Percentiles rank a stretch among this genome's conserved stretches.
phyloP scores from a whole-genome alignment of 2,113 vertebrate genomes.

The Nannobrachium achirus region DNA sequence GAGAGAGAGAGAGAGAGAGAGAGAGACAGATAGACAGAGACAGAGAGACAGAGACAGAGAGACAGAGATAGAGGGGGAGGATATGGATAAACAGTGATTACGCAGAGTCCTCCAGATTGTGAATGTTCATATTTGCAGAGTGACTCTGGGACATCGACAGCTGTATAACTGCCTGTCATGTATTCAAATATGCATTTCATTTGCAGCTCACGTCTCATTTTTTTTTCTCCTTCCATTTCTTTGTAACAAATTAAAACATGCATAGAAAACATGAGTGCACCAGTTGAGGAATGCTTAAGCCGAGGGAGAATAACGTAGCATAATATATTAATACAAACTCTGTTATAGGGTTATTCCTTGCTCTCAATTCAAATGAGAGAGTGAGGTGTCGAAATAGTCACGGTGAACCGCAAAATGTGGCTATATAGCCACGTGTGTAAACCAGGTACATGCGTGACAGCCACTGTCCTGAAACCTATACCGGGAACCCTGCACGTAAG shows the following conservation, averaged over 20 bases:
- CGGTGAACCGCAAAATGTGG: conserved; percentile 41
- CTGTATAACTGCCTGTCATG: conserved; percentile 64
- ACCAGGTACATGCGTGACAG: conserved; percentile 12
- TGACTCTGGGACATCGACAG: conserved; percentile 67
- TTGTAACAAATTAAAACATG: background rate
- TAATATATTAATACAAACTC: background rate
- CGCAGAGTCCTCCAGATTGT: conserved; percentile 61
- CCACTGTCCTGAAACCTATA: conserved; percentile 16
- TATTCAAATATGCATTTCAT: conserved; percentile 54
- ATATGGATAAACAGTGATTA: conserved; percentile 70
- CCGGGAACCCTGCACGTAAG: conserved; percentile 27
- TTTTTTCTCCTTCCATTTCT: conserved; percentile 19
- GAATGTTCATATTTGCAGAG: conserved; percentile 68
- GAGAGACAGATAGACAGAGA: conserved; percentile 19
- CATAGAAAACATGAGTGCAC: background rate
- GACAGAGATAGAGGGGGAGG: conserved; percentile 13
- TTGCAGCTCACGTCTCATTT: conserved; percentile 27
- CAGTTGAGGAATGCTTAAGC: conserved; percentile 6
- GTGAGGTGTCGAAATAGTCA: conserved; percentile 28
- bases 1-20: no score
- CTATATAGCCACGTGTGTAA: conserved; percentile 12
- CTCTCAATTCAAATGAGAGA: background rate
- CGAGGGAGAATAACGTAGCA: conserved; percentile 6
- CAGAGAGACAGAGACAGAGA: no score
- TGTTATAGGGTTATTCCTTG: conserved; percentile 5